Evolutionary conservation across 2,113 vertebrate genomes (phyloP).

Genomic region (Ahaetulla prasina): DNA sequence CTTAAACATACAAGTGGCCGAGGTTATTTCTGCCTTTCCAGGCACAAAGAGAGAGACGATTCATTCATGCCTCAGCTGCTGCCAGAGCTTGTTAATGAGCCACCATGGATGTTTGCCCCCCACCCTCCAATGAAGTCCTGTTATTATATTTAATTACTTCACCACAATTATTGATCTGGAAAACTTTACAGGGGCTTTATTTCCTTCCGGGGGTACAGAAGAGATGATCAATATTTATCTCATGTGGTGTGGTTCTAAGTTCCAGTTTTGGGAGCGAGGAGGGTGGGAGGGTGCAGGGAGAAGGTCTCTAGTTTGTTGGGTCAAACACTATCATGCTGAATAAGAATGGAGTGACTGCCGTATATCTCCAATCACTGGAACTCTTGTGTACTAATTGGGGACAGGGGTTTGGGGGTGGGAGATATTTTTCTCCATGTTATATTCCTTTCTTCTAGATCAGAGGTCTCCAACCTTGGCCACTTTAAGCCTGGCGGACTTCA

Average conservation of each 20-base stretch:
- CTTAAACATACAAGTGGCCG: background rate
- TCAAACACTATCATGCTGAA: background rate
- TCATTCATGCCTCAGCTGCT: background rate
- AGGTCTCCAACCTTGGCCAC: too few species aligned
- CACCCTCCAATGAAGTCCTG: background rate
- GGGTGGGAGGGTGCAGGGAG: background rate
- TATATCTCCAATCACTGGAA: background rate
- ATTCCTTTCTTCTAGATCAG: too few species aligned
- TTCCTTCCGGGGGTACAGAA: background rate
- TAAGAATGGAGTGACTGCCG: background rate
- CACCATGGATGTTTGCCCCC: background rate
- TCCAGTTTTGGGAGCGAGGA: background rate
- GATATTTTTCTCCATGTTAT: background rate
- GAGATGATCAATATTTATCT: background rate
- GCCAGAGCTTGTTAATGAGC: background rate
- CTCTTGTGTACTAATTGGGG: background rate
- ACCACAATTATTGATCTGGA: constrained; percentile 1
- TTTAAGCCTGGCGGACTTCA: too few species aligned
- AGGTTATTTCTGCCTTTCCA: background rate
- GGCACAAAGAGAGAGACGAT: background rate
- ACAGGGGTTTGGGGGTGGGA: background rate
- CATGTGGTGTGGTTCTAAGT: background rate
- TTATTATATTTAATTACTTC: constrained; percentile 7
- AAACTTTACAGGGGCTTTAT: background rate
- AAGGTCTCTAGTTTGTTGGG: background rate